phyloP scores from a whole-genome alignment of 1,140 invertebrate genomes.

The Stegodyphus mimosarum region DNA sequence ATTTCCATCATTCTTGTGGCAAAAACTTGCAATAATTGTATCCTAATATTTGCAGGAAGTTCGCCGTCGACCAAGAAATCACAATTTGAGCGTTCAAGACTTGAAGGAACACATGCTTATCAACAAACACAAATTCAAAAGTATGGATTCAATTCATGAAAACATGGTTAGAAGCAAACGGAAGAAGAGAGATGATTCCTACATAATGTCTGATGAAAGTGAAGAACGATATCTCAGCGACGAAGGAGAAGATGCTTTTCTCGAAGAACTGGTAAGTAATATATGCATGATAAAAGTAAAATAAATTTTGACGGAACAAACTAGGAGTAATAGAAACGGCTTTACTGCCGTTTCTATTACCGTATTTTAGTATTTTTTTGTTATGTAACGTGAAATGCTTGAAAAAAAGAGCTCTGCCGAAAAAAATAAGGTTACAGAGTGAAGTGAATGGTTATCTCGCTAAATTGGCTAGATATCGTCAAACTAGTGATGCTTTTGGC shows the following conservation, averaged over 20 bases:
- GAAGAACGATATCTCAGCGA: constrained; percentile 40
- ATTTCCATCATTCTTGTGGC: too few species aligned
- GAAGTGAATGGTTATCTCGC: too few species aligned
- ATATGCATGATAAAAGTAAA: too few species aligned
- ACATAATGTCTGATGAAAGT: constrained; percentile 34
- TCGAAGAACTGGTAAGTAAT: constrained; percentile 40
- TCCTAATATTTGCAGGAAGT: constrained; percentile 10
- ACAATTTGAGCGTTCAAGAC: constrained; percentile 36
- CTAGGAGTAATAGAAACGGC: too few species aligned
- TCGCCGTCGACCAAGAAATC: constrained; percentile 24
- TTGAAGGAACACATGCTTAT: constrained; percentile 14
- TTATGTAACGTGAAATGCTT: too few species aligned
- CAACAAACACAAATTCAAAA: neutral
- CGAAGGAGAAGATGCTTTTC: constrained; percentile 29
- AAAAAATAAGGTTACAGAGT: too few species aligned
- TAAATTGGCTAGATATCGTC: too few species aligned
- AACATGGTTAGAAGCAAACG: neutral
- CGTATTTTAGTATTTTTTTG: too few species aligned
- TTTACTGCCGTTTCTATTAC: neutral
- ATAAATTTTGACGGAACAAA: too few species aligned
- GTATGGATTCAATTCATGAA: neutral
- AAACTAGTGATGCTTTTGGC: too few species aligned
- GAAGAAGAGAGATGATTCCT: neutral
- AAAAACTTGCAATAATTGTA: neutral
- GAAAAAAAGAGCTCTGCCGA: too few species aligned